Evolutionary conservation across 1,140 invertebrate genomes (phyloP), one percentile per base, ranked within the genome.

Genomic region (Drosophila pallidifrons): DNA sequence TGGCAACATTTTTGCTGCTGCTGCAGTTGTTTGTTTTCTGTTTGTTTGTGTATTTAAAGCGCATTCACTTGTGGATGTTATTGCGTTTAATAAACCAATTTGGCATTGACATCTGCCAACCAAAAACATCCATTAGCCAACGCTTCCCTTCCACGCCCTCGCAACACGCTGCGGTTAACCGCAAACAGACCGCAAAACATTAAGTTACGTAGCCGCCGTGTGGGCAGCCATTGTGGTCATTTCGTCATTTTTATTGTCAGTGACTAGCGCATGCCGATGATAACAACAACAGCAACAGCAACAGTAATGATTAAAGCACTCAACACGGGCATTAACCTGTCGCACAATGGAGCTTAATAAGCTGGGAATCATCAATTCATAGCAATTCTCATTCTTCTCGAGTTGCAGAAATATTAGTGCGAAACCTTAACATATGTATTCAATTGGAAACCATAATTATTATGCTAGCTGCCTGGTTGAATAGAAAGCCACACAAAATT

Each of bases 41-140:
- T 3, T 25, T 25, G 30, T 59, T 45, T 49, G 16, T 10, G 43
- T 20, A 79, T 76, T 83, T 77, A 79, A 83, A 69, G 59, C 30
- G 49, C 15, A 16, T 11, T 28, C 28, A 28, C 61, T 10, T 3
- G 58, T 64, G 66, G 47, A 64, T 61, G 66, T 88, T 83, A 77
- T 73, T 75, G 71, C 73, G 59, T 80, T 83, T 71, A 87, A 88
- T 77, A 88, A 87, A 80, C 68, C 85, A 83, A 83, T 82, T 86
- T 79, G 66, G 54, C 79, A 61, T 80, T 79, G 77, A 80, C 83
- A 87, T 73, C 68, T 74, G 67, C 65, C 72, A 72, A 75, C 64
- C 75, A 63, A 63, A 25, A 66, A 80, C 79, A 79, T 82, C 80
- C 79, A 87, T 87, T 87, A 88, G 80, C 71, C 70, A 25, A 20